phyloP scores from a whole-genome alignment of 2,797 vertebrate species.

The Urophycis tenuis region DNA sequence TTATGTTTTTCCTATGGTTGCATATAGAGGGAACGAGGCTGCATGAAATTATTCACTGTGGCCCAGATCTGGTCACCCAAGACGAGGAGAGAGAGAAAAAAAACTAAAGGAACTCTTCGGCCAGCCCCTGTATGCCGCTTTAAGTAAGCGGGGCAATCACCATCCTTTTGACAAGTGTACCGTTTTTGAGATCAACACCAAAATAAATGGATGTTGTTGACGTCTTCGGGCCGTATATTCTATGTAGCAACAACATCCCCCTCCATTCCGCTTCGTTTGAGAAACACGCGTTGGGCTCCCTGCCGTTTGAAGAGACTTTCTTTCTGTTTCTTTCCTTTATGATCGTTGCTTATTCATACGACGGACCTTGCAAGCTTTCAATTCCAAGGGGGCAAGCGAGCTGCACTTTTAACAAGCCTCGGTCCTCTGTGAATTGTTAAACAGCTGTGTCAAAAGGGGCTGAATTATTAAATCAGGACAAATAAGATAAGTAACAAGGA shows the following conservation, averaged over 20 bases:
- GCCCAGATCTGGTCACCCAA: no score
- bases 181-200: neutral
- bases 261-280: neutral
- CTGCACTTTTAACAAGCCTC: slow-evolving; percentile 8
- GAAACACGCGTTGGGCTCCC: neutral
- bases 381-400: neutral
- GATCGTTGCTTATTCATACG: neutral
- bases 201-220: neutral
- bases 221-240: neutral
- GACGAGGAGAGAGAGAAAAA: no score
- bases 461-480: slow-evolving; percentile 12
- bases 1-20: neutral
- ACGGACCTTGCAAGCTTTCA: slow-evolving; percentile 1
- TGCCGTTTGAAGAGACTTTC: neutral
- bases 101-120: no score
- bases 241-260: neutral
- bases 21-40: neutral
- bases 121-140: neutral
- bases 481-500: slow-evolving; percentile 8
- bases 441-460: neutral
- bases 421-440: neutral
- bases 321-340: neutral
- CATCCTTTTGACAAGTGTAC: neutral
- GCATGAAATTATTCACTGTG: neutral
- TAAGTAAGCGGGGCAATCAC: neutral